Conservation (phyloP, 2,113 vertebrate species). For the Irena cyanogastra region DNA sequence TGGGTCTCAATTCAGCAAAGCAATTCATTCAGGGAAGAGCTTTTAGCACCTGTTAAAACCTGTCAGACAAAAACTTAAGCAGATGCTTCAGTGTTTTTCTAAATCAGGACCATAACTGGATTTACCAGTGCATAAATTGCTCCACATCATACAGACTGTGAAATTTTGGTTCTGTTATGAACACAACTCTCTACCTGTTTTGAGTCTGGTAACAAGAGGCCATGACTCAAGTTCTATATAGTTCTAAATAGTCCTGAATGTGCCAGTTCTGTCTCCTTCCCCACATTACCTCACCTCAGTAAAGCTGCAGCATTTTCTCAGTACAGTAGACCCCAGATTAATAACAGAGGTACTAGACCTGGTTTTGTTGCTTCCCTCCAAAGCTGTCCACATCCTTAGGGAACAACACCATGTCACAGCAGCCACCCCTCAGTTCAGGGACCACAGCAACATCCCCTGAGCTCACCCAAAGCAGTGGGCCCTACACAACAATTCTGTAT, state of each 20-base stretch:
- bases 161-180: background rate
- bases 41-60: constrained; percentile 22
- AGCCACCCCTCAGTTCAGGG: background rate
- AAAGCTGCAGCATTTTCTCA: background rate
- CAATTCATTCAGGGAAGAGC: background rate
- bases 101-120: background rate
- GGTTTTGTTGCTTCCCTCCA: background rate
- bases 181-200: background rate
- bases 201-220: background rate
- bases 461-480: background rate
- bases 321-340: background rate
- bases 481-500: background rate
- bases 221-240: background rate
- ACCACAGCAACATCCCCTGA: background rate
- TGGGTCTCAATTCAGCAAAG: background rate
- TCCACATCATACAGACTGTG: background rate
- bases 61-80: background rate
- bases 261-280: background rate
- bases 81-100: background rate
- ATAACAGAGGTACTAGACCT: background rate
- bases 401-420: background rate
- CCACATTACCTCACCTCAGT: background rate
- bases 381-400: background rate
- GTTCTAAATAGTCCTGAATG: fast-evolving
- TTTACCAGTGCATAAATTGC: background rate